A percentile compares a stretch with the other conserved stretches of the same genome.
These are phyloP conservation scores for Eulimnadia texana DNA, from an alignment of 1,140 invertebrate genomes.

Conservation along the genomic window DNA sequence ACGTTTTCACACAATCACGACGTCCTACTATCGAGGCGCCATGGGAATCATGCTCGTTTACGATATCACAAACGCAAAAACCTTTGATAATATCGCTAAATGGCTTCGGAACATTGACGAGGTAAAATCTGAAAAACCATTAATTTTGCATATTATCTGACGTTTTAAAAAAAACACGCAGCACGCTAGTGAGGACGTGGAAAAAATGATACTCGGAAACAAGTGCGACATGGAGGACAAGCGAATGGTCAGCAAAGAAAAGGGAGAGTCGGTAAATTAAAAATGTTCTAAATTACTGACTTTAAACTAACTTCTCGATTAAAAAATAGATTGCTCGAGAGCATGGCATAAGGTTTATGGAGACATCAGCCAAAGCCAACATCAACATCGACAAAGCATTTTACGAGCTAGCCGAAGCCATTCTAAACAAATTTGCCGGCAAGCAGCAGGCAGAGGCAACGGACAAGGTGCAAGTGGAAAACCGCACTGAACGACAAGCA, in stretches of 20 bases:
- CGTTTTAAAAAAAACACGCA: constrained; percentile 28
- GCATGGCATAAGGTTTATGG: constrained; percentile 94
- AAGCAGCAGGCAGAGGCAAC: constrained; percentile 47
- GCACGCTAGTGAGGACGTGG: constrained; percentile 99
- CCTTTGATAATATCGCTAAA: constrained; percentile 96
- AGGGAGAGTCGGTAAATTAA: constrained; percentile 63
- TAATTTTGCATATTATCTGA: not conserved
- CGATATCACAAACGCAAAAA: constrained; percentile 95
- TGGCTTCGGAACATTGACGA: constrained; percentile 98
- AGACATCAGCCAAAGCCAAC: constrained; percentile 96
- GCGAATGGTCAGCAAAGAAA: constrained; percentile 76
- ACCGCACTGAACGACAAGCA: constrained; percentile 33
- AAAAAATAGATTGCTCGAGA: constrained; percentile 96
- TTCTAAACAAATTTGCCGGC: constrained; percentile 69
- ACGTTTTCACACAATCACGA: constrained; percentile 93
- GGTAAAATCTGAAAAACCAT: constrained; percentile 27
- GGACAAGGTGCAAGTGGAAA: constrained; percentile 47
- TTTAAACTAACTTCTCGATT: constrained; percentile 3
- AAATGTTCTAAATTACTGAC: constrained; percentile 3
- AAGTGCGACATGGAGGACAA: constrained; percentile 99
- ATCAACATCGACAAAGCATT: constrained; percentile 97
- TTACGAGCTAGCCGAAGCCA: constrained; percentile 90
- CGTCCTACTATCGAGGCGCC: constrained; percentile 90
- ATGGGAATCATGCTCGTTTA: constrained; percentile 99
- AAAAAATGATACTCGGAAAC: constrained; percentile 99